These are phyloP conservation scores for Eumacrocentrus americanus DNA, from an alignment of 2,888 invertebrate genomes.

Conservation along the genomic window DNA sequence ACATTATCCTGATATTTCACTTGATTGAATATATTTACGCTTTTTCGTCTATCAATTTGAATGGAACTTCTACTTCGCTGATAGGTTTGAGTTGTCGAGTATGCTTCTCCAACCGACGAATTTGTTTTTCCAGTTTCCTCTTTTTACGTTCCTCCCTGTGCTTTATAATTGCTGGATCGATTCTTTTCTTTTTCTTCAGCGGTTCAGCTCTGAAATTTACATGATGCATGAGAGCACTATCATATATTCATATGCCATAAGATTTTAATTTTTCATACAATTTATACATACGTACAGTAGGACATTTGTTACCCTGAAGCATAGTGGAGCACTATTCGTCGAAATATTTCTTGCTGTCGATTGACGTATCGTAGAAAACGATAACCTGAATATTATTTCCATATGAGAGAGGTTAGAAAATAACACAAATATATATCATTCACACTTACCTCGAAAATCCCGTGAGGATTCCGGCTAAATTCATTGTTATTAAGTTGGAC, in stretches of 20 bases:
- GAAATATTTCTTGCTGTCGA: slow-evolving; percentile 47
- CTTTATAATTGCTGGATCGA: slow-evolving; percentile 82
- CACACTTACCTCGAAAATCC: not conserved
- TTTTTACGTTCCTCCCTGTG: slow-evolving; percentile 82
- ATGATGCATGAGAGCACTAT: not conserved
- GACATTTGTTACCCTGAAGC: slow-evolving; percentile 54
- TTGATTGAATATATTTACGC: slow-evolving; percentile 61
- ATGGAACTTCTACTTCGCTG: slow-evolving; percentile 81
- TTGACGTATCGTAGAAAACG: not conserved
- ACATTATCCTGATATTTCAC: not conserved
- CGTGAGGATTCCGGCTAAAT: not conserved
- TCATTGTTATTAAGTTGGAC: not conserved
- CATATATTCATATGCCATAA: not conserved
- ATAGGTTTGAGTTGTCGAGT: slow-evolving; percentile 87
- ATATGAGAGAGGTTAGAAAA: not conserved
- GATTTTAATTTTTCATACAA: not conserved
- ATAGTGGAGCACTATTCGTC: slow-evolving; percentile 48
- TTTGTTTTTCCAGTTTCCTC: slow-evolving; percentile 86
- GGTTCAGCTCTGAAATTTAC: slow-evolving; percentile 77
- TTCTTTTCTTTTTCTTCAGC: slow-evolving; percentile 84
- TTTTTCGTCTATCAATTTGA: slow-evolving; percentile 70
- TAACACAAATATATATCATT: not conserved
- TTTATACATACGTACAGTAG: slow-evolving; percentile 53
- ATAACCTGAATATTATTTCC: not conserved
- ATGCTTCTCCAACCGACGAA: slow-evolving; percentile 79